Evolutionary conservation across 2,113 vertebrate genomes (phyloP).

Genomic region (Phyllostomus hastatus): DNA sequence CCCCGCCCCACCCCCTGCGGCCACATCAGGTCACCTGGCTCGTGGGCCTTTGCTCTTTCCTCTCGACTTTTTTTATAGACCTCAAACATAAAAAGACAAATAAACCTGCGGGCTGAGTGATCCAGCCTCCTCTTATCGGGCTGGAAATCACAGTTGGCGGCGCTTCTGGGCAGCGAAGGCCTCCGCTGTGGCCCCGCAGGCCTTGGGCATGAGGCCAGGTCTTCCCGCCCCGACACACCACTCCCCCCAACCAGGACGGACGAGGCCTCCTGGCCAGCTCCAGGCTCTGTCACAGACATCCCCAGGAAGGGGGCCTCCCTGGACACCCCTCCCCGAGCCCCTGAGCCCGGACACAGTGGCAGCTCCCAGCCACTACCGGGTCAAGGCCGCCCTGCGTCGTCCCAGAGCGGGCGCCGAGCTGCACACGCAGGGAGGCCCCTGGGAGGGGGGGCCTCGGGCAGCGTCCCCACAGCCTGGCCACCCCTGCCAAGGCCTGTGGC

Average conservation of each 20-base stretch:
- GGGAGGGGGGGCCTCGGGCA: accelerated
- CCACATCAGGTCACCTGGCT: background rate
- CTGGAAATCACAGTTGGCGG: accelerated
- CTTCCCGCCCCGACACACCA: accelerated
- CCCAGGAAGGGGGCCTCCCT: accelerated
- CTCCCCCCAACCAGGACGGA: no score
- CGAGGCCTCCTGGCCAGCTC: background rate
- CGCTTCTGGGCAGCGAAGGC: accelerated
- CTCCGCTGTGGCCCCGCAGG: background rate
- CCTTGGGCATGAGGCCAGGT: background rate
- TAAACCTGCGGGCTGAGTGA: background rate
- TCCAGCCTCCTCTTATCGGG: background rate
- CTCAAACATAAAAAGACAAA: background rate
- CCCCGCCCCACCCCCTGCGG: no score
- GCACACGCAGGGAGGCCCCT: background rate
- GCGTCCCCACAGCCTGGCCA: background rate
- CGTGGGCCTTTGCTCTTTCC: background rate
- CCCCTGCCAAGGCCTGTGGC: background rate
- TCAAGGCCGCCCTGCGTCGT: no score
- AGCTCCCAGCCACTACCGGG: background rate
- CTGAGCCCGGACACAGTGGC: background rate
- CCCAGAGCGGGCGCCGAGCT: background rate
- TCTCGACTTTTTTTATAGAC: background rate
- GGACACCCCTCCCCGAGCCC: no score
- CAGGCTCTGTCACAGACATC: background rate